Evolutionary conservation across 1,140 invertebrate genomes (phyloP).

Genomic region (Coenobita brevimanus): DNA sequence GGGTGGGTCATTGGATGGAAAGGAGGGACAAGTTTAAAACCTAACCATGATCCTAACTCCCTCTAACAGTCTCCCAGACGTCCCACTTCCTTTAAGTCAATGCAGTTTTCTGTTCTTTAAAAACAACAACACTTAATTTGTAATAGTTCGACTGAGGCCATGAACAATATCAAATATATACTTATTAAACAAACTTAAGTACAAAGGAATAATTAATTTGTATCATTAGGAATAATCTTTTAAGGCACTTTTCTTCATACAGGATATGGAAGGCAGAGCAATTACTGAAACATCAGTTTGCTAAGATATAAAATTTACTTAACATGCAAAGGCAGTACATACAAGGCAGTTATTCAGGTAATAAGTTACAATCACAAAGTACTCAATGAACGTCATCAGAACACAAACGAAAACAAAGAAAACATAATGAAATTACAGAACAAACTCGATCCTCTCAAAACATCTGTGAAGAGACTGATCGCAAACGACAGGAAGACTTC

Average conservation of each 20-base stretch:
- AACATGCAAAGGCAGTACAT: slow-evolving; percentile 19
- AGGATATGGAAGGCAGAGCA: slow-evolving; percentile 40
- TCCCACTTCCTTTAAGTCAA: too few relatives aligned
- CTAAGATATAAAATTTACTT: background rate
- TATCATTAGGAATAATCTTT: slow-evolving; percentile 19
- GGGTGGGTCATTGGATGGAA: background rate
- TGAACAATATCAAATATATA: slow-evolving; percentile 27
- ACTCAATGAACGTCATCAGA: background rate
- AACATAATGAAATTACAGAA: background rate
- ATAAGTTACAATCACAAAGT: background rate
- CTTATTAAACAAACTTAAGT: slow-evolving; percentile 14
- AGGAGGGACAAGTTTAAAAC: too few relatives aligned
- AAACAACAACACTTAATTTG: too few relatives aligned
- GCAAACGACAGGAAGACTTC: slow-evolving; percentile 12
- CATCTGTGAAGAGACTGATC: too few relatives aligned
- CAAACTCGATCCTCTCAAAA: background rate
- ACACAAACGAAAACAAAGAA: too few relatives aligned
- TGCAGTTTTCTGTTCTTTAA: too few relatives aligned
- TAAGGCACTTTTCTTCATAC: slow-evolving; percentile 33
- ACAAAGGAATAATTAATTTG: slow-evolving; percentile 9
- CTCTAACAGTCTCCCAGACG: background rate
- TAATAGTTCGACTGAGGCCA: too few relatives aligned
- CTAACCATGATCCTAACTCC: too few relatives aligned
- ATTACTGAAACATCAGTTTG: background rate
- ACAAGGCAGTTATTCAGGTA: slow-evolving; percentile 51